Evolutionary conservation across 2,113 vertebrate genomes (phyloP).

Genomic region (Bubo scandiacus): DNA sequence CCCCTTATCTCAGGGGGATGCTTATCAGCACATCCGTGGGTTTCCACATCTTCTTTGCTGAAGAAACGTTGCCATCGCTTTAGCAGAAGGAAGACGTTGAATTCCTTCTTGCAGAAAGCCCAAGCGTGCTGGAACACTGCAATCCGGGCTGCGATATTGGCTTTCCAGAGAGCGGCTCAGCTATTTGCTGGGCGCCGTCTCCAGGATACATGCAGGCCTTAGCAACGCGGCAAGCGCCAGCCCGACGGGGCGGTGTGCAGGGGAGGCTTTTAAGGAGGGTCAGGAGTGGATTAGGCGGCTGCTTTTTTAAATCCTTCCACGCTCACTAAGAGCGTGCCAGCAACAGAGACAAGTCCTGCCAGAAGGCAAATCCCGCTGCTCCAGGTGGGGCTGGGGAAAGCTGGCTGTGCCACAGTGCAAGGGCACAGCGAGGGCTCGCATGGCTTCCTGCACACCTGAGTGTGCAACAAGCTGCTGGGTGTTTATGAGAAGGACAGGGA

Average conservation of each 20-base stretch:
- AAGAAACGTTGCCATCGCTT: background rate
- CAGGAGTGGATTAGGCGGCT: background rate
- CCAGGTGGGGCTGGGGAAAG: background rate
- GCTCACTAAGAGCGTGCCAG: background rate
- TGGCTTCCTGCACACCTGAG: fast-evolving
- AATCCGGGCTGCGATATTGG: conserved; percentile 28
- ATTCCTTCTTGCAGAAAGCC: background rate
- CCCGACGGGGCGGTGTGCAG: background rate
- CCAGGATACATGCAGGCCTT: conserved; percentile 66
- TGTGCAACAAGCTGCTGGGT: background rate
- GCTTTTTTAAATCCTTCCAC: background rate
- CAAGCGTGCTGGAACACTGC: conserved; percentile 19
- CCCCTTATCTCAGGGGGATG: conserved; percentile 7
- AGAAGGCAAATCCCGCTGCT: fast-evolving
- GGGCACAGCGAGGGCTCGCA: fast-evolving
- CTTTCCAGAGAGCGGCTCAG: conserved; percentile 55
- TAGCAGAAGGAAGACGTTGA: background rate
- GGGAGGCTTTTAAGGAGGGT: background rate
- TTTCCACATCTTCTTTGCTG: background rate
- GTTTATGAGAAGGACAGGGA: fast-evolving
- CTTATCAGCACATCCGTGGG: background rate
- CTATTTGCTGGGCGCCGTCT: conserved; percentile 66
- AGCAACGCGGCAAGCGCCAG: conserved; percentile 37
- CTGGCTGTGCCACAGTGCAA: fast-evolving
- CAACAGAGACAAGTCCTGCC: background rate